Evolutionary conservation across 2,113 vertebrate genomes (phyloP), one percentile per base, ranked within the genome.

Genomic region (Loxodonta africana): DNA sequence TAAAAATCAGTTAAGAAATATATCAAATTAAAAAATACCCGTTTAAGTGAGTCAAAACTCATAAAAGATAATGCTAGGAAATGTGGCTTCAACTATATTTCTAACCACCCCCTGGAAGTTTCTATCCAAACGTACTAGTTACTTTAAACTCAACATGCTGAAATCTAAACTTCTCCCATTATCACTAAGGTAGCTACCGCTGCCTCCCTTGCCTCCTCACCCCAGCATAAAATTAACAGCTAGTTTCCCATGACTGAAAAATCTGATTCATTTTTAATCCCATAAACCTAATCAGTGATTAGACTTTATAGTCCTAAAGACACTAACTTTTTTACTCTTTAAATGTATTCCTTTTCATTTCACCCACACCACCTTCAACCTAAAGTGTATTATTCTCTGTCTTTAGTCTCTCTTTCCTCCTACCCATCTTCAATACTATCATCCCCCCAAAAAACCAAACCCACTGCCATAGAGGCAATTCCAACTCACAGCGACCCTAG

Each of bases 1-100:
- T 60, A 89, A 97, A 91, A 95, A 71, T 87, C 65, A 92, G 21
- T 94, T 87, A 69, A 73, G 33, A 83, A 73, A 91, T 51, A 74
- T 0, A 96, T 18, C 21, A 96, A 90, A 96, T 88, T 86, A 30
- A 62, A 88, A 95, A 86, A 76, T 18, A 96, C n/a, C 84, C 73
- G 91, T 96, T 90, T 88, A 92, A 95, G 18, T 82, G 77, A 69
- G 86, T 25, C 69, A 91, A 89, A 94, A 95, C 71, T 82, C n/a
- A 94, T 77, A 74, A 93, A 53, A 67, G 10, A 30, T 37, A 73
- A 67, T 33, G 3, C 33, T 85, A 85, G 85, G 28, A 95, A 93
- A 80, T 86, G 88, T 2, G 14, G 57, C 46, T 90, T 82, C 53
- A 93, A 71, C 14, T 85, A 1, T 82, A 91, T 89, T 88, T 82